Evolutionary conservation across 2,888 invertebrate species (phyloP), one percentile per base, ranked within the genome.

Genomic region (Rugalucina vietnamica): DNA sequence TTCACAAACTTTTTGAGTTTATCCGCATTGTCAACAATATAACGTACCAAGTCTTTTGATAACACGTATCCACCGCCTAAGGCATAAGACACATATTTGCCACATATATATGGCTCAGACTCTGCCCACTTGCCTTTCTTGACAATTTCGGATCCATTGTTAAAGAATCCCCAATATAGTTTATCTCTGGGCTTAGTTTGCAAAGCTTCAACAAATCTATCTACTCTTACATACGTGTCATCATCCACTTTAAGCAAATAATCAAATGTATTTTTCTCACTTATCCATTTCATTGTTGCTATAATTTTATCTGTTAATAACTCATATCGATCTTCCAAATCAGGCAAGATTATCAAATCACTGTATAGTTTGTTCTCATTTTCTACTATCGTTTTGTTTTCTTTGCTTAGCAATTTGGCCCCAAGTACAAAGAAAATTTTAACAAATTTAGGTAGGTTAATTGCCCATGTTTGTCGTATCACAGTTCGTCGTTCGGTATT

Each of bases 111-210:
- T 97, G 98, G 99, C 82, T 97, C 96, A 0, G 95, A 95, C 95
- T 99, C 99, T 91, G 97, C 96, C 99, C 99, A 99, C 93, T 98
- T 98, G 0, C 99, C 99, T 79, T 95, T 96, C n/a, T 96, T 96
- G 93, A 97, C 97, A 0, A 98, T 97, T 84, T 95, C 96, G 0
- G 98, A 98, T 87, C 97, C 96, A 0, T 99, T 99, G 95, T 98
- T 97, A 94, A 99, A 98, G 93, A 98, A 99, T 0, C 99, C 99
- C 99, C 99, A 99, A 94, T 99, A 99, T 0, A 98, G 94, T 95
- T 95, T 88, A 80, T 95, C 95, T 21, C 94, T 95, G 3, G 95
- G 95, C 81, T 95, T 95, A 43, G 90, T 92, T 71, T 96, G 96
- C 1, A 98, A 95, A 90, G 98, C 97, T 84, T 96, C 96, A 10